A percentile compares a stretch with the other conserved stretches of the same genome.
Evolutionary conservation across 92 coral and sea anemone species (phyloP).

Genomic region (Porites lobata): DNA sequence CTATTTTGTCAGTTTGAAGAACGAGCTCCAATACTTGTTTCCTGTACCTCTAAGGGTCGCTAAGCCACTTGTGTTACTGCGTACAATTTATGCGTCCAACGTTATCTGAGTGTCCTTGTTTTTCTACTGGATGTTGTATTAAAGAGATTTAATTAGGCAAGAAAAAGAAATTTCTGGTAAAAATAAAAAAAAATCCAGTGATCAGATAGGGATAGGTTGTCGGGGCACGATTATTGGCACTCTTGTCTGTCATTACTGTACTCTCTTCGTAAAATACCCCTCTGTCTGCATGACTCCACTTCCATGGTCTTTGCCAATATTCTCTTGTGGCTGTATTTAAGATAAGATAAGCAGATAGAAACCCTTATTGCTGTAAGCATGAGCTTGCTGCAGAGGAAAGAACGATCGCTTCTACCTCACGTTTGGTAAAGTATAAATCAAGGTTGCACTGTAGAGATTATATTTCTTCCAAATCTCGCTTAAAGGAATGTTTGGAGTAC

Average conservation of each 20-base stretch:
- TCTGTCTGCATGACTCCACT: neutral
- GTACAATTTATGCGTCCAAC: too few relatives aligned
- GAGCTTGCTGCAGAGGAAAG: too few relatives aligned
- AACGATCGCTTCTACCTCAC: too few relatives aligned
- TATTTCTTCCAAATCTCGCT: too few relatives aligned
- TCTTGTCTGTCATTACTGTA: conserved; percentile 32
- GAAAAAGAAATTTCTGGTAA: neutral
- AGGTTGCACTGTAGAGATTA: too few relatives aligned
- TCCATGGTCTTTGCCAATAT: neutral
- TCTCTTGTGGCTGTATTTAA: conserved; percentile 13
- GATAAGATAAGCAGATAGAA: conserved; percentile 39
- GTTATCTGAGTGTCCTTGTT: neutral
- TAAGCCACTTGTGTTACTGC: too few relatives aligned
- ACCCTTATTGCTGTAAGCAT: neutral
- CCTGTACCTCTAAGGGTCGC: too few relatives aligned
- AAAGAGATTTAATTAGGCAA: neutral
- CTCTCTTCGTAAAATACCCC: neutral
- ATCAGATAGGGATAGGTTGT: conserved; percentile 7
- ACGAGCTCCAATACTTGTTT: too few relatives aligned
- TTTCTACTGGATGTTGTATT: neutral
- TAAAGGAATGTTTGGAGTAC: too few relatives aligned
- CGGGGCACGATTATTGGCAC: neutral
- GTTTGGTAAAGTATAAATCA: too few relatives aligned
- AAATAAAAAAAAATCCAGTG: neutral
- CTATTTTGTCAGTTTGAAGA: too few relatives aligned